phyloP scores from a whole-genome alignment of 2,113 vertebrate species.

The Pachypanchax playfairii region DNA sequence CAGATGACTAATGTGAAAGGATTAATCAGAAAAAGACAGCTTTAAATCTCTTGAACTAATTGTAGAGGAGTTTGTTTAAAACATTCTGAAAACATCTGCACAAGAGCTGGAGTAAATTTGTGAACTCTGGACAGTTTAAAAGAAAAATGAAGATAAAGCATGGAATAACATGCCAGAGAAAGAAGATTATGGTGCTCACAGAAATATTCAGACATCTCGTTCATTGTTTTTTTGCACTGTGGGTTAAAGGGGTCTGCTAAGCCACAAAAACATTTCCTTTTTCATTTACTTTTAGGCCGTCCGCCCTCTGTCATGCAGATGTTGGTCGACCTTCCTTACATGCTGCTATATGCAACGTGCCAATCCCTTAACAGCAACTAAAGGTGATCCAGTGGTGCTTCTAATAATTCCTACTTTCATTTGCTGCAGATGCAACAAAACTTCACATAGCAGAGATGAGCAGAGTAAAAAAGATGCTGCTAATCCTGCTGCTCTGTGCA shows the following conservation, averaged over 20 bases:
- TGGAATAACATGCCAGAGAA: slow-evolving; percentile 15
- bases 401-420: slow-evolving; percentile 56
- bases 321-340: slow-evolving; percentile 41
- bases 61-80: no score
- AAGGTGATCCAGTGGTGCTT: slow-evolving; percentile 58
- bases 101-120: slow-evolving; percentile 22
- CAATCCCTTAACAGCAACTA: slow-evolving; percentile 19
- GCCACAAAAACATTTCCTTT: slow-evolving; percentile 16
- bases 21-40: slow-evolving; percentile 48
- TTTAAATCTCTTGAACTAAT: slow-evolving; percentile 28
- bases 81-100: not conserved
- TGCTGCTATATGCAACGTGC: slow-evolving; percentile 42
- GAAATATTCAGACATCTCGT: no score
- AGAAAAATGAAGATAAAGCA: slow-evolving; percentile 31
- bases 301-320: slow-evolving; percentile 29
- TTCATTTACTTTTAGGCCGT: slow-evolving; percentile 27
- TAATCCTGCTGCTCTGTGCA: slow-evolving; percentile 44
- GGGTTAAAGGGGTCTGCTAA: slow-evolving; percentile 36
- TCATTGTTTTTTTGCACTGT: slow-evolving; percentile 23
- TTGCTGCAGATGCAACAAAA: slow-evolving; percentile 28
- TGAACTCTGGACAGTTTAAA: not conserved
- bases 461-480: slow-evolving; percentile 17
- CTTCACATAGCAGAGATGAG: slow-evolving; percentile 25
- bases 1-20: slow-evolving; percentile 26
- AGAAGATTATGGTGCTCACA: slow-evolving; percentile 15